These are phyloP conservation scores for Eupithecia subumbrata DNA, from an alignment of 2,888 invertebrate species.

Conservation along the genomic window DNA sequence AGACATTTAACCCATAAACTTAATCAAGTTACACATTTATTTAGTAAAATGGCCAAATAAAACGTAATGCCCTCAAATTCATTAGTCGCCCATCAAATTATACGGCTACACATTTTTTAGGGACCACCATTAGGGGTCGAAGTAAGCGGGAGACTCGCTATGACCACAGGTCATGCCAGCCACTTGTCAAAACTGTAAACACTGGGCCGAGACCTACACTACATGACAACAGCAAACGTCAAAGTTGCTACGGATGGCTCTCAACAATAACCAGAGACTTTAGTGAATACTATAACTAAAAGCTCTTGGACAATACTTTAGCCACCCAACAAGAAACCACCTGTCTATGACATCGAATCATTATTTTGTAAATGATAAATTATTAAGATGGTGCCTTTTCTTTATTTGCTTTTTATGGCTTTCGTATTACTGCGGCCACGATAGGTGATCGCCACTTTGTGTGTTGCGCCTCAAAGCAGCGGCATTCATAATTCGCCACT, in stretches of 20 bases:
- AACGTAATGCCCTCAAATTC: conserved; percentile 37
- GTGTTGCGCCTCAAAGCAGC: too few species aligned
- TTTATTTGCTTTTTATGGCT: too few species aligned
- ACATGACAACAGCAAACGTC: not conserved
- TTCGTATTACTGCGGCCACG: too few species aligned
- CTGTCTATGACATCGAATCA: not conserved
- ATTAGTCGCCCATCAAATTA: conserved; percentile 37
- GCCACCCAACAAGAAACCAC: not conserved
- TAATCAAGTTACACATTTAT: conserved; percentile 38
- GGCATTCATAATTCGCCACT: too few species aligned
- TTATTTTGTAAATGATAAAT: too few species aligned
- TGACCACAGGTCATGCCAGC: not conserved
- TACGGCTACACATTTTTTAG: conserved; percentile 38
- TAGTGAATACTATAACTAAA: not conserved
- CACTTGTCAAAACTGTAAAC: not conserved
- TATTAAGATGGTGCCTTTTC: too few species aligned
- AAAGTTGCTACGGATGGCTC: not conserved
- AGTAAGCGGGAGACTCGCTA: not conserved
- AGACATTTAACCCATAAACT: conserved; percentile 21
- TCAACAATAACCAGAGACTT: not conserved
- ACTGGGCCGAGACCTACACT: not conserved
- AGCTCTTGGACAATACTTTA: not conserved
- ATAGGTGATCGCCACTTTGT: too few species aligned
- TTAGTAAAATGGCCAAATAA: conserved; percentile 29
- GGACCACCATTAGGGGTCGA: conserved; percentile 27